Evolutionary conservation across 2,797 vertebrate species (phyloP).

Genomic region (Tangara arthus): DNA sequence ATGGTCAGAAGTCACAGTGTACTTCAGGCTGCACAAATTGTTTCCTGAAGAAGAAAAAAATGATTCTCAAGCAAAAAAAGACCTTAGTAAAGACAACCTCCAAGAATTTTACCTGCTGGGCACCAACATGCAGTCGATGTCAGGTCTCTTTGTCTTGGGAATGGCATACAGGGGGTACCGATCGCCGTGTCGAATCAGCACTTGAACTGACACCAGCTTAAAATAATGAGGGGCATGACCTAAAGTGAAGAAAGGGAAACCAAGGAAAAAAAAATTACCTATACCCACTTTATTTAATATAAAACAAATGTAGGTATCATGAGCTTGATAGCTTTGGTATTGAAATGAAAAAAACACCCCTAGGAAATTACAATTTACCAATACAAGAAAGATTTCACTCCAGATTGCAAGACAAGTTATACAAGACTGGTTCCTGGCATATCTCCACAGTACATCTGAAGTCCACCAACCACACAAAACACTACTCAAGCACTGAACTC

Average conservation of each 20-base stretch:
- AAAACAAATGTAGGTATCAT: neutral
- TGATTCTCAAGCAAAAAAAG: neutral
- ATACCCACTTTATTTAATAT: neutral
- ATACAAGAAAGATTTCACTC: neutral
- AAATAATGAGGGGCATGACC: slow-evolving; percentile 94
- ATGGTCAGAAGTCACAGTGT: neutral
- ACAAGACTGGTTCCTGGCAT: neutral
- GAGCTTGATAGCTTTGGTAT: neutral
- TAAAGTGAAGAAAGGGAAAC: slow-evolving; percentile 18
- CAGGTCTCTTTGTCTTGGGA: slow-evolving; percentile 90
- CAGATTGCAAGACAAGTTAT: neutral
- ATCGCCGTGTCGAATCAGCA: slow-evolving; percentile 96
- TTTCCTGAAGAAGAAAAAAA: neutral
- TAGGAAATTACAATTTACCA: neutral
- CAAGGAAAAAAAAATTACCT: neutral
- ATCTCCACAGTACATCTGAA: neutral
- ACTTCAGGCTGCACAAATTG: neutral
- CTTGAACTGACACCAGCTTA: slow-evolving; percentile 90
- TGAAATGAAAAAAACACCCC: neutral
- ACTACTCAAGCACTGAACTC: neutral
- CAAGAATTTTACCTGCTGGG: slow-evolving; percentile 78
- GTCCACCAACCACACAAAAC: neutral
- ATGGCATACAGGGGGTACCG: slow-evolving; percentile 94
- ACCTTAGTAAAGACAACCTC: neutral
- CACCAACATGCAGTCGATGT: slow-evolving; percentile 89